Evolutionary conservation across 2,797 vertebrate species (phyloP), one percentile per base, ranked within the genome.

Genomic region (Alcedo atthis): DNA sequence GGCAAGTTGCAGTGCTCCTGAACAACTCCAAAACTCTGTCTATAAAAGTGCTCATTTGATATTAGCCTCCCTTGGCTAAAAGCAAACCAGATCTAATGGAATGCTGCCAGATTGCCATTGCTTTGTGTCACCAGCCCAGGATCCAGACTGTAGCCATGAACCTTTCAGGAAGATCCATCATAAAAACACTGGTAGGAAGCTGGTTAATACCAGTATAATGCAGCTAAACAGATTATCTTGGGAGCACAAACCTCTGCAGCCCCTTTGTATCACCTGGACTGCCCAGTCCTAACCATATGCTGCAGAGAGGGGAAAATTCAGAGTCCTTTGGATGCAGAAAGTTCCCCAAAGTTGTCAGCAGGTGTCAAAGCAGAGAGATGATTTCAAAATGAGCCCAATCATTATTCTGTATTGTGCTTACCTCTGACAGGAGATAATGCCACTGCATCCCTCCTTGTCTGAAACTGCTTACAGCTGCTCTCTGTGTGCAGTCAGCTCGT

Each of bases 191-290:
- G 46, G 12, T 53, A 26, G 77, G 48, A 90, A 76, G 45, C 57
- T 82, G 64, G 75, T 74, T 88, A 77, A 77, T 80, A 77, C 67
- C 53, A 84, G 62, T 86, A 33, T 70, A 74, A 79, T 63, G 67
- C 55, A 81, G 74, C 84, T 93, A 69, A 90, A 93, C 59, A 83
- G 57, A 55, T 75, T 48, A 70, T 77, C 2, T 81, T 61, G 57
- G 51, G 48, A 86, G 45, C 58, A 70, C 67, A 40, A 80, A 76
- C 25, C 57, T 88, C 59, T 88, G 53, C 67, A 79, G 43, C 59
- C 12, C 53, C 54, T 70, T 77, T 76, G 1, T 67, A 15, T 83
- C 68, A 59, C 37, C 28, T 73, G 74, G 22, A 28, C 40, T 80
- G 11, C 21, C 28, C 33, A 21, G 33, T 84, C 68, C 30, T 67